These are phyloP conservation scores for Hippopotamyrus pictus DNA, from an alignment of 2,797 vertebrate genomes.

Conservation along the genomic window DNA sequence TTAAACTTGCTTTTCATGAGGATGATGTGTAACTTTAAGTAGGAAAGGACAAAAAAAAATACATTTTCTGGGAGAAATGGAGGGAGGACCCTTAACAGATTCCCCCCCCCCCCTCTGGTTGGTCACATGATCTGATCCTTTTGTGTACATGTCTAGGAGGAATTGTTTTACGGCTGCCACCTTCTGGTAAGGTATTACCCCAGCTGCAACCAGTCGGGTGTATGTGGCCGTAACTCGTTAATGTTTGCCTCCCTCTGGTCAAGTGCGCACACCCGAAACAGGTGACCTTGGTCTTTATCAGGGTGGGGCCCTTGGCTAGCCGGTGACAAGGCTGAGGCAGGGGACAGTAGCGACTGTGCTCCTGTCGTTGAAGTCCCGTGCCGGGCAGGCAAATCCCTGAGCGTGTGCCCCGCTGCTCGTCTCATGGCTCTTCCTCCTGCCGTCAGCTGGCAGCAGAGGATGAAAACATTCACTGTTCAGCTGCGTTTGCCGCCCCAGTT, in stretches of 20 bases:
- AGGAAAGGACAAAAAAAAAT: constrained; percentile 8
- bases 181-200: constrained; percentile 59
- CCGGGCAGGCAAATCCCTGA: not conserved
- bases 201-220: not conserved
- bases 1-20: constrained; percentile 39
- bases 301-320: not conserved
- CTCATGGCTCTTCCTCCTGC: not conserved
- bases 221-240: not conserved
- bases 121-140: constrained; percentile 37
- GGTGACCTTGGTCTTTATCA: not conserved
- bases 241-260: not conserved
- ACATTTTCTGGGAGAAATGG: constrained; percentile 26
- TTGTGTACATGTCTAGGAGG: constrained; percentile 1
- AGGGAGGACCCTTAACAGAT: constrained; percentile 11
- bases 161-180: constrained; percentile 33
- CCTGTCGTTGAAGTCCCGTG: not conserved
- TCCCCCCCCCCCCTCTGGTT: constrained; percentile 27
- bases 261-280: not conserved
- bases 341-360: constrained; percentile 17
- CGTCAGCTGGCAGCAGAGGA: not conserved
- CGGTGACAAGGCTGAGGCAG: not conserved
- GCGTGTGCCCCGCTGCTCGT: not conserved
- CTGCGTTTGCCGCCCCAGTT: not conserved
- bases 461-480: not conserved
- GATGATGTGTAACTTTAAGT: not conserved